Evolutionary conservation across 2,888 invertebrate genomes (phyloP).

Genomic region (Lycaena phlaeas): DNA sequence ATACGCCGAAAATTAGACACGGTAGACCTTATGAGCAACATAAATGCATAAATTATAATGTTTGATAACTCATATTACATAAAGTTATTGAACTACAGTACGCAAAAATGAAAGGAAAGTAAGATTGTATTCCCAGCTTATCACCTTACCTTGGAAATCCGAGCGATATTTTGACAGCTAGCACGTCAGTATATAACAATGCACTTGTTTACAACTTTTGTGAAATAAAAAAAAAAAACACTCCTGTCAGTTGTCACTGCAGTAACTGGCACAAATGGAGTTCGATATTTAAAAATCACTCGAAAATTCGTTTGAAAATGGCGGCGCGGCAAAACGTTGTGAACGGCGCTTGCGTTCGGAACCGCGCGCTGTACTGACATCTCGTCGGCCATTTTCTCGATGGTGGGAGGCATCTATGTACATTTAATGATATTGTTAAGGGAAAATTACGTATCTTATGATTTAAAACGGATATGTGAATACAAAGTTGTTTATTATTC

Average conservation of each 20-base stretch:
- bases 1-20: background rate
- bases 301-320: slow-evolving; percentile 26
- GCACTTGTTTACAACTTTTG: slow-evolving; percentile 24
- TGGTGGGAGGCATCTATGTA: slow-evolving; percentile 37
- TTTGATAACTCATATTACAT: slow-evolving; percentile 1
- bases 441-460: slow-evolving; percentile 42
- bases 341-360: slow-evolving; percentile 44
- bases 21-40: background rate
- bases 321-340: slow-evolving; percentile 22
- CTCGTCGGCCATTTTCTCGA: slow-evolving; percentile 51
- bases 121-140: background rate
- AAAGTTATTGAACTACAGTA: background rate
- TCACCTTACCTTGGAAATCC: slow-evolving; percentile 50
- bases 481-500: too few relatives aligned
- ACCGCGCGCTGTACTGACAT: slow-evolving; percentile 55
- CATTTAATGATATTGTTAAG: slow-evolving; percentile 49
- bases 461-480: too few relatives aligned
- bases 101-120: background rate
- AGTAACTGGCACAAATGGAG: slow-evolving; percentile 16
- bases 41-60: background rate
- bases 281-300: slow-evolving; percentile 25
- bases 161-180: slow-evolving; percentile 58
- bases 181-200: slow-evolving; percentile 38
- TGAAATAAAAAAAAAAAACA: slow-evolving; percentile 18
- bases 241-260: slow-evolving; percentile 28